Conservation (phyloP, 2,888 invertebrate species). For the Colletes collaris region DNA sequence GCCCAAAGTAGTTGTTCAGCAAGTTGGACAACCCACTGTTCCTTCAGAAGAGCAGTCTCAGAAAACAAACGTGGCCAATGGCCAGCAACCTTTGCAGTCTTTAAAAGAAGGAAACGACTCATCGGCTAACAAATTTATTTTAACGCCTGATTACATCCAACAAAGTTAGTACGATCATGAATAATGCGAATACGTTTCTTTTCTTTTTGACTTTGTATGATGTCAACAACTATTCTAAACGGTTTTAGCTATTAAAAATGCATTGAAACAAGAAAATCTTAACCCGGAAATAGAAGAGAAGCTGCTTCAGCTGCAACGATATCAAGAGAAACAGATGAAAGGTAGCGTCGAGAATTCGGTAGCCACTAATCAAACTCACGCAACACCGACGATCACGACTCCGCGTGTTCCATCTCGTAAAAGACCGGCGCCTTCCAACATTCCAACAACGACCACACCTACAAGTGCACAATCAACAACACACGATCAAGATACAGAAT, state of each 20-base stretch:
- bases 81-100: conserved; percentile 80
- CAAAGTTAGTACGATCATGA: conserved; percentile 89
- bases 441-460: conserved; percentile 59
- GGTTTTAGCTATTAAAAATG: conserved; percentile 92
- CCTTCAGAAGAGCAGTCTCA: conserved; percentile 74
- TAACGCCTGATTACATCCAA: conserved; percentile 96
- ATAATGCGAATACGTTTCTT: neutral
- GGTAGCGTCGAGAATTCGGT: conserved; percentile 80
- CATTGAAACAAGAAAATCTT: conserved; percentile 94
- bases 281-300: conserved; percentile 97
- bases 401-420: conserved; percentile 85
- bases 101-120: conserved; percentile 77
- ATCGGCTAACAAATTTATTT: conserved; percentile 88
- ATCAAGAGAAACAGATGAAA: conserved; percentile 92
- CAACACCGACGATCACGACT: conserved; percentile 71
- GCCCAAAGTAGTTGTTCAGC: conserved; percentile 81
- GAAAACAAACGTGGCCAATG: conserved; percentile 77
- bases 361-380: conserved; percentile 75
- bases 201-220: neutral
- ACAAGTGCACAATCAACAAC: conserved; percentile 51
- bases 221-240: conserved; percentile 49
- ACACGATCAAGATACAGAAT: conserved; percentile 74
- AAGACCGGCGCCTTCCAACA: conserved; percentile 83
- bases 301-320: conserved; percentile 92
- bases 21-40: conserved; percentile 74